These are phyloP conservation scores for Brachyptera putata DNA, from an alignment of 2,888 invertebrate species.

Conservation along the genomic window DNA sequence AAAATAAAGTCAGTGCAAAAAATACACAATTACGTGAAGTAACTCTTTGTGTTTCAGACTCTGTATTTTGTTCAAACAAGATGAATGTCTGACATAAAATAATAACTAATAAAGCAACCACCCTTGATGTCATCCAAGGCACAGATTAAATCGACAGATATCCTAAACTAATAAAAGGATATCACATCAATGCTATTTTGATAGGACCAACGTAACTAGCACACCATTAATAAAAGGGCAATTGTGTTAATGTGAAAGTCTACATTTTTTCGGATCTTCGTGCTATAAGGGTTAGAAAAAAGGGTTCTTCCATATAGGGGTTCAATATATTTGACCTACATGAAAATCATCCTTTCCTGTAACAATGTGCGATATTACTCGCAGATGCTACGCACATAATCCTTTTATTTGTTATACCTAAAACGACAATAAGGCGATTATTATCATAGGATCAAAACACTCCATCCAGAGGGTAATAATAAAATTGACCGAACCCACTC, in stretches of 20 bases:
- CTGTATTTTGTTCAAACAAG: not conserved
- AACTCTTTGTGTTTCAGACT: not conserved
- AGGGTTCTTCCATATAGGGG: no score
- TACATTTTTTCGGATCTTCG: no score
- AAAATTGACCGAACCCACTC: no score
- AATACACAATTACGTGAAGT: no score
- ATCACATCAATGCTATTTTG: not conserved
- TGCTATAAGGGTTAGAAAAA: no score
- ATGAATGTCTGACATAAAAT: no score
- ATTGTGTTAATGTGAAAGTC: no score
- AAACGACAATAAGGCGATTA: constrained; percentile 10
- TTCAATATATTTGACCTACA: not conserved
- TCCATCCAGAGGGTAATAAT: not conserved
- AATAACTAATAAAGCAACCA: no score
- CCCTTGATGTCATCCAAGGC: not conserved
- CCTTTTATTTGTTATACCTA: no score
- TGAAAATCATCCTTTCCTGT: not conserved
- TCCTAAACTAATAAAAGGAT: constrained; percentile 20
- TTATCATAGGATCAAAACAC: constrained; percentile 1
- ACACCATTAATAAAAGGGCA: no score
- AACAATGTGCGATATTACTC: not conserved
- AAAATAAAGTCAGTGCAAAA: no score
- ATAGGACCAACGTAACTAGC: not conserved
- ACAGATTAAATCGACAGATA: constrained; percentile 10
- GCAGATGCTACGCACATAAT: constrained; percentile 8